Conservation (phyloP, 2,888 invertebrate genomes). For the Cerceris ruficornis region DNA sequence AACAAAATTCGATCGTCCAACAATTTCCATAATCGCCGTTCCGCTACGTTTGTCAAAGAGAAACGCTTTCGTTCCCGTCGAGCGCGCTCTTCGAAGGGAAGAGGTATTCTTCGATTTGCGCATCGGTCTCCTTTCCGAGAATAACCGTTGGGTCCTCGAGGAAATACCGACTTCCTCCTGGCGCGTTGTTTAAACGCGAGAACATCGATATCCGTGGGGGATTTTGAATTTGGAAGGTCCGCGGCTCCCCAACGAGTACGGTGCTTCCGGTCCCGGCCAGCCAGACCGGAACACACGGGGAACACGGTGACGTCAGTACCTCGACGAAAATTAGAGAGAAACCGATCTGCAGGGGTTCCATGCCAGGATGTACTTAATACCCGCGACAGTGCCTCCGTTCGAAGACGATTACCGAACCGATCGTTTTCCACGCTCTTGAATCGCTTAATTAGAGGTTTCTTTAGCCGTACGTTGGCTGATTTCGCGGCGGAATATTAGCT, state of each 20-base stretch:
- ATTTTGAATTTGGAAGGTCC: conserved; percentile 57
- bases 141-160: conserved; percentile 40
- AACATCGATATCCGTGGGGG: conserved; percentile 68
- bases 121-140: conserved; percentile 7
- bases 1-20: not conserved
- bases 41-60: not conserved
- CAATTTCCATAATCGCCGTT: not conserved
- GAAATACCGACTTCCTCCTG: conserved; percentile 59
- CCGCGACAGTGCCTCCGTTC: conserved; percentile 47
- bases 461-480: conserved; percentile 5
- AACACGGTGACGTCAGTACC: conserved; percentile 60
- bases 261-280: conserved; percentile 61
- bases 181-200: conserved; percentile 51
- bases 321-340: conserved; percentile 65
- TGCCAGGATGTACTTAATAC: conserved; percentile 68
- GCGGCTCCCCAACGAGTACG: conserved; percentile 58
- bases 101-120: conserved; percentile 15
- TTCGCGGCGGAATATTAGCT: no score
- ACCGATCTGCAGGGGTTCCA: conserved; percentile 70
- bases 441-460: conserved; percentile 36
- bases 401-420: conserved; percentile 70
- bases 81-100: not conserved
- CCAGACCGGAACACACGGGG: conserved; percentile 67
- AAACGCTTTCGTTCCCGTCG: not conserved
- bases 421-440: conserved; percentile 68